A percentile compares a stretch with the other conserved stretches of the same genome.
Conservation (phyloP, 2,797 vertebrate genomes). For the Sebastes oblongus region DNA sequence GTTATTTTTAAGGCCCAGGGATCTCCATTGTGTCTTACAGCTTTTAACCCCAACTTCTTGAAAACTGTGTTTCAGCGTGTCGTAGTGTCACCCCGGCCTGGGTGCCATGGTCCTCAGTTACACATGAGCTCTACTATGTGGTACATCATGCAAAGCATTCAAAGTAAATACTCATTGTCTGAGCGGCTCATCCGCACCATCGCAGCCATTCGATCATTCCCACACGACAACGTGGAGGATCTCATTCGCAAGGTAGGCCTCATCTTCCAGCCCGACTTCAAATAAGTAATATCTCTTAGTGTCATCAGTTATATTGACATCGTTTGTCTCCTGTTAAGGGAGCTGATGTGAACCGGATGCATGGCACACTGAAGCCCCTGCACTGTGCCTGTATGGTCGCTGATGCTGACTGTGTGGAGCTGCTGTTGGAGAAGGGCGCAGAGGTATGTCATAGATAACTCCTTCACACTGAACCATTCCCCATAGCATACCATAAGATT, state of each 20-base stretch:
- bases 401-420: constrained; percentile 93
- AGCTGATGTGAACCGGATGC: constrained; percentile 96
- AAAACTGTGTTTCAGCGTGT: constrained; percentile 53
- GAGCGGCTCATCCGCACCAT: constrained; percentile 96
- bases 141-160: constrained; percentile 98
- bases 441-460: constrained; percentile 81
- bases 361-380: constrained; percentile 94
- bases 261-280: background rate
- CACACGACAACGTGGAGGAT: constrained; percentile 95
- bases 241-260: constrained; percentile 90
- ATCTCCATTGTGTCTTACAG: background rate
- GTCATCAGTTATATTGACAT: background rate
- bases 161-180: constrained; percentile 96
- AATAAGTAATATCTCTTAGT: background rate
- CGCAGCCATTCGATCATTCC: constrained; percentile 94
- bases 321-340: constrained; percentile 79
- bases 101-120: constrained; percentile 85
- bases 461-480: background rate
- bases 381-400: constrained; percentile 99
- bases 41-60: constrained; percentile 13
- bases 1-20: background rate
- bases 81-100: constrained; percentile 68
- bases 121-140: constrained; percentile 95
- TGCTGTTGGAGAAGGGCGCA: constrained; percentile 94
- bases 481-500: background rate